Evolutionary conservation across 2,113 vertebrate genomes (phyloP), one percentile per base, ranked within the genome.

Genomic region (Lagopus leucura): DNA sequence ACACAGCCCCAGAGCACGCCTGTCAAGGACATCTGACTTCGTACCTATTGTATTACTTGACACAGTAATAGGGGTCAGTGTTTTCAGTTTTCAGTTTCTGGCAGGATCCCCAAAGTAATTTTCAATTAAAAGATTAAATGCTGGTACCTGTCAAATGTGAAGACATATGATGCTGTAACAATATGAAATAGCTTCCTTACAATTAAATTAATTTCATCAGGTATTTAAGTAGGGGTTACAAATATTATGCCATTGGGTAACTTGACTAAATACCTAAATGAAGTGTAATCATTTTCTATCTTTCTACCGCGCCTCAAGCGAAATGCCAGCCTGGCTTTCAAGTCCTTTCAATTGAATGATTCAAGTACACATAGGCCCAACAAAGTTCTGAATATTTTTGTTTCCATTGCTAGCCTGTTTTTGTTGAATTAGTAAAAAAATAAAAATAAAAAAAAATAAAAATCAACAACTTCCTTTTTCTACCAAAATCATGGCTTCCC

Each of bases 121-220:
- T 98, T 97, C 97, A 97, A 97, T 98, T 98, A 98, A 97, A 97
- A 97, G 91, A 55, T 86, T 93, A 89, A 97, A 96, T 82, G 97
- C 96, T 98, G 94, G 97, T 97, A 98, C 97, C 97, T 98, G 97
- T 98, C 98, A 98, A 97, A 97, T 89, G 90, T 64, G 91, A 97
- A 97, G 97, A 98, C 96, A 96, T 78, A 89, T 34, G 85, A 64
- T 91, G 96, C 93, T 19, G 16, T 73, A 96, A 97, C 89, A 97
- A 97, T 94, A 95, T 48, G 61, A 97, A 97, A 97, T 98, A 96
- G 97, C 97, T 98, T 98, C 97, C 97, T 96, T 93, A 94, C 86
- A 93, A 96, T 82, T 95, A 96, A 89, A 97, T 92, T 82, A 64
- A 65, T 77, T 97, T 86, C 36, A 50, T 82, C 40, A 6, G 67